Base-by-base conservation (phyloP, 2,797 vertebrate genomes). In the Diglossa cyanea region DNA sequence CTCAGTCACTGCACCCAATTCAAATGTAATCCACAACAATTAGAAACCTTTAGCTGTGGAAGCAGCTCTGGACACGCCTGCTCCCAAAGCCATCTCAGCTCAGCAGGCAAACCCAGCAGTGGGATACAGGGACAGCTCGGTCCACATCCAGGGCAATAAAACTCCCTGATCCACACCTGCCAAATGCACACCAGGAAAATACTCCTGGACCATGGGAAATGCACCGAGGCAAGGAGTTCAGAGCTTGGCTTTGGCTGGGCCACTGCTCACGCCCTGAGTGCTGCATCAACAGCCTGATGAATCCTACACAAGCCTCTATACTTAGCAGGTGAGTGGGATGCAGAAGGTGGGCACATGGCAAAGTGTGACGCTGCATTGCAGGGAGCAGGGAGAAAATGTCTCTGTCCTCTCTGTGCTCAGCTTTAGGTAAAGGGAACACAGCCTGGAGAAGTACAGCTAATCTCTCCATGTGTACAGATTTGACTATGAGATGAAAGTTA, bases 41-140 rank as follows among this genome's bases (percentile, higher is more conserved):
- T 76, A 86, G 75, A 89, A 91, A 58, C 50, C 62, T 81, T 81
- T 55, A 60, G 86, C 81, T 73, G 9, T 31, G 71, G 67, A 63
- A 85, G 77, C 18, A 67, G 74, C 78, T 82, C 83, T 61, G 60
- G 45, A 60, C 67, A 70, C 0, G 15, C 67, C n/a, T 48, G 73
- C 72, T 93, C 2, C 13, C 44, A 45, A 61, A 66, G 33, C 7
- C 7, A 7, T 18, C 58, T 62, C 55, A 31, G 66, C 79, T 78
- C 3, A 53, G 74, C 78, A 70, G 57, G 60, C 60, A 70, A 82
- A 39, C 47, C 58, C 16, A 74, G 58, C 65, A 62, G 45, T 8
- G 39, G 39, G 39, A 40, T 16, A 47, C 18, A 44, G 35, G 42
- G 30, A 83, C 63, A 74, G 66, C 31, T 44, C 1, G 0, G 17